These are phyloP conservation scores for Epicampocera succincta DNA, from an alignment of 2,888 invertebrate genomes.

Conservation along the genomic window DNA sequence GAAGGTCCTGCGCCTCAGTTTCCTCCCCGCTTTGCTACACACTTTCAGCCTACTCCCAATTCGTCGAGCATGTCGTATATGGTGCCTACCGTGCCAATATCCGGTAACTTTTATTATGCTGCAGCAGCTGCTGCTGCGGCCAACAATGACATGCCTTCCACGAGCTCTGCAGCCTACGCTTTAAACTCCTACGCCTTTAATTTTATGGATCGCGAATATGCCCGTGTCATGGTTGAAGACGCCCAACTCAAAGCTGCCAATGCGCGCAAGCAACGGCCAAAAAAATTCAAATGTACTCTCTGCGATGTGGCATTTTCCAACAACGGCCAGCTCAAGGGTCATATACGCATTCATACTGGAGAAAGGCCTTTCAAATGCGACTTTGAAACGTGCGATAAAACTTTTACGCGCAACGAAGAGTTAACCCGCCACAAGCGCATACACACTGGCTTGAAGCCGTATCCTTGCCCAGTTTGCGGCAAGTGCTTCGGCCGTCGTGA, in stretches of 20 bases:
- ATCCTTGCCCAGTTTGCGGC: constrained; percentile 92
- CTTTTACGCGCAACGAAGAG: constrained; percentile 95
- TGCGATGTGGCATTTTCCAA: constrained; percentile 96
- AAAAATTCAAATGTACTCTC: constrained; percentile 94
- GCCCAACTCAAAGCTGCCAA: constrained; percentile 86
- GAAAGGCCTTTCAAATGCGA: constrained; percentile 95
- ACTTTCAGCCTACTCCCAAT: constrained; percentile 17
- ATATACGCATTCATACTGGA: constrained; percentile 94
- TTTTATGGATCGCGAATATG: constrained; percentile 87
- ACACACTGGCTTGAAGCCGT: constrained; percentile 93
- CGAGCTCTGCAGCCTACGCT: constrained; percentile 73
- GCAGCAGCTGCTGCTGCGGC: constrained; percentile 69
- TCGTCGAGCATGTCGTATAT: constrained; percentile 34
- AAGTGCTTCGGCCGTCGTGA: constrained; percentile 97
- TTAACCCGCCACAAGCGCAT: constrained; percentile 95
- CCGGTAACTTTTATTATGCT: constrained; percentile 70
- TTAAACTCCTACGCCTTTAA: constrained; percentile 80
- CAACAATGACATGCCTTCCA: constrained; percentile 47
- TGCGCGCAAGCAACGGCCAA: constrained; percentile 90
- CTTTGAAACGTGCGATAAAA: constrained; percentile 91
- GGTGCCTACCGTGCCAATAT: constrained; percentile 66
- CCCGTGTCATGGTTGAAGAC: constrained; percentile 87
- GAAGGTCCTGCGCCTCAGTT: constrained; percentile 41
- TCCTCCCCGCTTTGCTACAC: constrained; percentile 42
- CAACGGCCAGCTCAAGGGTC: constrained; percentile 95